Percentiles rank a stretch among this genome's conserved stretches.
These are phyloP conservation scores for Auanema sp. DNA, from an alignment of 2,888 invertebrate species.

Conservation along the genomic window DNA sequence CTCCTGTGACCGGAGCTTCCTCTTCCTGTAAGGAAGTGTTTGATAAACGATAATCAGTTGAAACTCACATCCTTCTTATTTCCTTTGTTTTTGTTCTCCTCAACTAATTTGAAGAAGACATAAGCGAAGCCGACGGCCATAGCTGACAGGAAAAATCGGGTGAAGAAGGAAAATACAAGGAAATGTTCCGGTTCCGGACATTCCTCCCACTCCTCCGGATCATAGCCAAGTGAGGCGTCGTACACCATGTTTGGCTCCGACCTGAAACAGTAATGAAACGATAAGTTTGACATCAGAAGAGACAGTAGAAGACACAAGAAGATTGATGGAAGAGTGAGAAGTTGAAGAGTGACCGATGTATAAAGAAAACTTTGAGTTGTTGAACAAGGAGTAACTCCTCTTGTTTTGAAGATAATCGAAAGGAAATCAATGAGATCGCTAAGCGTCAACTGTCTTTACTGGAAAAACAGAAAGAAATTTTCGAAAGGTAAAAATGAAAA, in stretches of 20 bases:
- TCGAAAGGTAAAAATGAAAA: not conserved
- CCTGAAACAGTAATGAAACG: not conserved
- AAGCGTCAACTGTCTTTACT: too few species aligned
- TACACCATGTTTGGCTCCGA: slow-evolving; percentile 40
- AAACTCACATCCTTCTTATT: slow-evolving; percentile 21
- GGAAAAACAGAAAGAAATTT: not conserved
- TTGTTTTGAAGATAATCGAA: too few species aligned
- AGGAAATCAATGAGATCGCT: too few species aligned
- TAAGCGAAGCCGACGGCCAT: slow-evolving; percentile 51
- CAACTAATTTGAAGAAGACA: slow-evolving; percentile 58
- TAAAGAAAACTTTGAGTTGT: too few species aligned
- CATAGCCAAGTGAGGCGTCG: slow-evolving; percentile 53
- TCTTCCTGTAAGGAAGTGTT: not conserved
- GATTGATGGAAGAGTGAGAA: too few species aligned
- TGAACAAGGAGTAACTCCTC: too few species aligned
- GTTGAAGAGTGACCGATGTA: too few species aligned
- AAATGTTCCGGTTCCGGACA: slow-evolving; percentile 58
- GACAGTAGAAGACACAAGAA: too few species aligned
- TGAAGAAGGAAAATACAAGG: slow-evolving; percentile 49
- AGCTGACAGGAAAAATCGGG: slow-evolving; percentile 47
- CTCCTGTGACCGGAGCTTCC: too few species aligned
- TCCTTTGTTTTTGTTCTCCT: slow-evolving; percentile 47
- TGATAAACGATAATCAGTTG: not conserved
- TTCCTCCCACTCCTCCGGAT: slow-evolving; percentile 62
- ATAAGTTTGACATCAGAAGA: too few species aligned